These are phyloP conservation scores for Macropus fuliginosus DNA, from an alignment of 2,797 vertebrate genomes.

Conservation along the genomic window DNA sequence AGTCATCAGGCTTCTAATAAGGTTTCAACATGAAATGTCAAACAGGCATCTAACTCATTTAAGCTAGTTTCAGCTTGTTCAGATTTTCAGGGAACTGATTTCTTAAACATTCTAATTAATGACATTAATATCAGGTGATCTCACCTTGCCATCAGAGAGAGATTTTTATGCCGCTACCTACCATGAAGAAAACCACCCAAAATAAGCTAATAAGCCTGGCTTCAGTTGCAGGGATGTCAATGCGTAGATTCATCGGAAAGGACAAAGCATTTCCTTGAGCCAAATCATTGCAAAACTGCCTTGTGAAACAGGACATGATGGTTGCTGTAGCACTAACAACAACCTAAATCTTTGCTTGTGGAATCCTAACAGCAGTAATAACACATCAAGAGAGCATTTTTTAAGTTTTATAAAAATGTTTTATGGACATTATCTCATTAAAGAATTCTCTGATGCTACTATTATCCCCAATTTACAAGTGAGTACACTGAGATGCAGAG, in stretches of 20 bases:
- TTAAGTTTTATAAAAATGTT: neutral
- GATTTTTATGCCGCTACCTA: neutral
- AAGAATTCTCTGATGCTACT: neutral
- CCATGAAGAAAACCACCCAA: constrained; percentile 19
- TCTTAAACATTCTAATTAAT: constrained; percentile 46
- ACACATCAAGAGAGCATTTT: neutral
- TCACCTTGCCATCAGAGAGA: neutral
- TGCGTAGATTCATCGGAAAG: neutral
- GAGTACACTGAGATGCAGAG: neutral
- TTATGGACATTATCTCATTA: neutral
- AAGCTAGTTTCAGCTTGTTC: constrained; percentile 37
- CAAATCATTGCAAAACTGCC: neutral
- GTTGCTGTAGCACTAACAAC: neutral
- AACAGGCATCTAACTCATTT: constrained; percentile 25
- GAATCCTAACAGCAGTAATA: neutral
- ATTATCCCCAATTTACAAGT: neutral
- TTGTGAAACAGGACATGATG: neutral
- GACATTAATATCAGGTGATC: constrained; percentile 21
- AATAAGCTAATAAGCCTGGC: constrained; percentile 23
- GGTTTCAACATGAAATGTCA: constrained; percentile 47
- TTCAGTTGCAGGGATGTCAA: constrained; percentile 26
- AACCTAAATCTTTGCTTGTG: neutral
- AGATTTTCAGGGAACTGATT: constrained; percentile 41
- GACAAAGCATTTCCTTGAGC: neutral
- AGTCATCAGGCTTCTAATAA: constrained; percentile 41